Evolutionary conservation across 1,140 invertebrate genomes (phyloP), one percentile per base, ranked within the genome.

Genomic region (Melanaphis sacchari): DNA sequence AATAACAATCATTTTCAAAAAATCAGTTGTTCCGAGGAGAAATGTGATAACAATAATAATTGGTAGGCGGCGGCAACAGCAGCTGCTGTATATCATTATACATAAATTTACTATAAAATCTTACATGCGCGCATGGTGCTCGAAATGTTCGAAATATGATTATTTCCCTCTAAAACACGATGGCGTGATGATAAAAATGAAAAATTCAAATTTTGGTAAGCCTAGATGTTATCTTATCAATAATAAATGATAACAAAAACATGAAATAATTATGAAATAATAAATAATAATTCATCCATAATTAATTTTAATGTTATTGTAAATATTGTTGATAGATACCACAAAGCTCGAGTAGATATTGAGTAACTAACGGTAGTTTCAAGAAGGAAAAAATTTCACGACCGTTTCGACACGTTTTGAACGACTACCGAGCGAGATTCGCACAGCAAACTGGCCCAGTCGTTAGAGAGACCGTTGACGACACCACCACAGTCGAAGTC

Each of bases 121-220:
- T 89, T 11, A 90, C 31, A 31, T 5, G 52, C 49, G 24, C n/a
- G 87, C 87, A 22, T 36, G 46, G 24, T 54, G 31, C 31, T 5
- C 2, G 7, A 52, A 46, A 89, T 52, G 43, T 89, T 89, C 21
- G 18, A 46, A 89, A 89, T 54, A 89, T 40, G n/a, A 90, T 66
- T 90, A 90, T 90, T 90, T 90, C 89, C 89, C 89, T 90, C 89
- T 90, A 90, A 90, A 90, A 90, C 54, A 6, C 26, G 38, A 90
- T 66, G 52, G 15, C 7, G 24, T 18, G 22, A 54, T 54, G 49
- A 92, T 92, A 93, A 93, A 93, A 93, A 46, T 21, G n/a, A 41
- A 85, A 90, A 93, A 84, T 93, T 93, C 76, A 93, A 93, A 93
- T 93, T 93, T 93, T 93, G 91, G 91, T 93, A 93, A 93, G 81